These are phyloP conservation scores for Prinia subflava DNA, from an alignment of 2,113 vertebrate genomes.

Conservation along the genomic window DNA sequence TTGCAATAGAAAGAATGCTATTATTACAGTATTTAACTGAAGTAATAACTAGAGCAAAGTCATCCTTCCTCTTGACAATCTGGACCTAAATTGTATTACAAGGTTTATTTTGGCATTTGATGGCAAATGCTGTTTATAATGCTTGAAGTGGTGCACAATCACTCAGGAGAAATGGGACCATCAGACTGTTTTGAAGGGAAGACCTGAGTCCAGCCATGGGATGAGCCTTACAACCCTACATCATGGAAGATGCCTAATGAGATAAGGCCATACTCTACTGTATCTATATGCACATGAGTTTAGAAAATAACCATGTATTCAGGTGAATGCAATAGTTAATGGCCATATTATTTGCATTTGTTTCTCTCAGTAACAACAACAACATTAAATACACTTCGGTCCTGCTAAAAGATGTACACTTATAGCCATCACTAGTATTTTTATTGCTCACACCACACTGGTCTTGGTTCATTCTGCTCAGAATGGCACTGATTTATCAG, in stretches of 20 bases:
- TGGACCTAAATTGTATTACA: neutral
- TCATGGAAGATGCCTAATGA: neutral
- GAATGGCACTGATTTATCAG: neutral
- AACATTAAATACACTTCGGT: neutral
- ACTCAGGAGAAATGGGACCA: neutral
- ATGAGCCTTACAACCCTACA: accelerated
- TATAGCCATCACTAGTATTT: neutral
- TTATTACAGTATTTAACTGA: conserved; percentile 26
- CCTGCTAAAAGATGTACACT: neutral
- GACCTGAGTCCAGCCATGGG: neutral
- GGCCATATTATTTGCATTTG: neutral
- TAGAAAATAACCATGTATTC: neutral
- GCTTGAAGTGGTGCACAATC: neutral
- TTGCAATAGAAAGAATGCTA: conserved; percentile 14
- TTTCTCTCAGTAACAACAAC: neutral
- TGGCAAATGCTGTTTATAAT: neutral
- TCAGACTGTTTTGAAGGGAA: neutral
- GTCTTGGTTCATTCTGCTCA: neutral
- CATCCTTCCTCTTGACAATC: neutral
- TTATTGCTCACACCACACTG: neutral
- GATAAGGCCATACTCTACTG: neutral
- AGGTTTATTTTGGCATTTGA: neutral
- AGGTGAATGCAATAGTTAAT: neutral
- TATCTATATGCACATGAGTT: neutral
- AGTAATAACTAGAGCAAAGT: conserved; percentile 10